Evolutionary conservation across 2,888 invertebrate genomes (phyloP), one percentile per base, ranked within the genome.

Genomic region (Polyploca ridens): DNA sequence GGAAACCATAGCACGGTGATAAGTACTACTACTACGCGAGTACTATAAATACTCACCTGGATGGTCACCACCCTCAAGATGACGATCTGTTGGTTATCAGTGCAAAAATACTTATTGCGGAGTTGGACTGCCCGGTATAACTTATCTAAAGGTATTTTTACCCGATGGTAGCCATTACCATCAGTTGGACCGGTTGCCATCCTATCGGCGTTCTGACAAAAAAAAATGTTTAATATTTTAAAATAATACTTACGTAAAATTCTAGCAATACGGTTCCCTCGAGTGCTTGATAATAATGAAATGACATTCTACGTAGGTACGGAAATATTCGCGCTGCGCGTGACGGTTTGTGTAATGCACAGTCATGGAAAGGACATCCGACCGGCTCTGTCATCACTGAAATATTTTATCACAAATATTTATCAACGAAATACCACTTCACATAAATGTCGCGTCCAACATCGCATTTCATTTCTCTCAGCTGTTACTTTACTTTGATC

Each of bases 391-490:
- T 66, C 76, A 78, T 80, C 70, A 70, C 70, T 73, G 65, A 71
- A 74, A 79, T 82, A 77, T 79, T 81, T 75, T 59, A 69, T 67
- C 72, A 74, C 74, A 81, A 79, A 75, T 63, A 71, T 75, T 33
- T 33, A 35, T 49, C 27, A 49, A 49, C 49, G 46, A 62, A 62
- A 62, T 54, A 33, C 14, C 46, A 5, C 13, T 62, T 62, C 19
- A 8, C 58, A 67, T 60, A 38, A 16, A 38, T 41, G 41, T 60
- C 41, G 16, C 41, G 38, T 41, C 41, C 16, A 8, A 41, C n/a
- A 60, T 60, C 66, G 65, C 64, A 54, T 13, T 38, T 33, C 62
- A 62, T 27, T 27, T 1, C 2, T 27, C 27, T 27, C 49, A 59
- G 64, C 59, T 58, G 62, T 66, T 57, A 66, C 66, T 73, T 73